Evolutionary conservation across 2,888 invertebrate species (phyloP).

Genomic region (Drosophila neotestacea): DNA sequence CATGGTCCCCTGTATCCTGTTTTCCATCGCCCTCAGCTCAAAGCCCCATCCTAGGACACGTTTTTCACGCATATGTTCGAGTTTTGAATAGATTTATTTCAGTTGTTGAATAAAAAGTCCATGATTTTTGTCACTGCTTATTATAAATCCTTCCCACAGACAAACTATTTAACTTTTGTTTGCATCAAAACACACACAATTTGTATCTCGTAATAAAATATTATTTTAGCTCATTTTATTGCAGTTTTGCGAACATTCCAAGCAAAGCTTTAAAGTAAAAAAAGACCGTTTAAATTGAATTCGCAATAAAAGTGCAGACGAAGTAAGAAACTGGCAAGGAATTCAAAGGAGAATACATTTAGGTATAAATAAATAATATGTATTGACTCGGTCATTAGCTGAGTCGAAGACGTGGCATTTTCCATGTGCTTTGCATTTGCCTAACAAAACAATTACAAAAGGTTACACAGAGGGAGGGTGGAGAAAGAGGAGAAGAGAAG

Average conservation of each 20-base stretch:
- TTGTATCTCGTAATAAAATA: background rate
- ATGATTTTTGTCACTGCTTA: background rate
- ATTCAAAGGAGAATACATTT: constrained; percentile 5
- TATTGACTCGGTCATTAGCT: constrained; percentile 63
- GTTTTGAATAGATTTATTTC: constrained; percentile 47
- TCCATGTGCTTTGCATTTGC: constrained; percentile 57
- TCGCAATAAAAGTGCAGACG: constrained; percentile 1
- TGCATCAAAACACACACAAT: background rate
- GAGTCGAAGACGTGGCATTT: constrained; percentile 45
- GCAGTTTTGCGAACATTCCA: background rate
- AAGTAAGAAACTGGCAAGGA: constrained; percentile 1
- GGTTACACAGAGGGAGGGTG: constrained; percentile 26
- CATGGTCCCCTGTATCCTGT: constrained; percentile 45
- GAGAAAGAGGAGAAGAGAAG: background rate
- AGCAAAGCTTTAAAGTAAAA: background rate
- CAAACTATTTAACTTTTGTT: background rate
- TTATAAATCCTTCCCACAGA: background rate
- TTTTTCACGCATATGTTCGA: constrained; percentile 62
- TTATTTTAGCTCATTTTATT: too few relatives aligned
- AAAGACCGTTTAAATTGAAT: background rate
- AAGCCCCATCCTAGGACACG: constrained; percentile 20
- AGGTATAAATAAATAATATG: constrained; percentile 45
- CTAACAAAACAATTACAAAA: constrained; percentile 71
- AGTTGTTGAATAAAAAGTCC: background rate
- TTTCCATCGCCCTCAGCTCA: constrained; percentile 16